phyloP scores from a whole-genome alignment of 2,797 vertebrate genomes.

The Glyptemys insculpta region DNA sequence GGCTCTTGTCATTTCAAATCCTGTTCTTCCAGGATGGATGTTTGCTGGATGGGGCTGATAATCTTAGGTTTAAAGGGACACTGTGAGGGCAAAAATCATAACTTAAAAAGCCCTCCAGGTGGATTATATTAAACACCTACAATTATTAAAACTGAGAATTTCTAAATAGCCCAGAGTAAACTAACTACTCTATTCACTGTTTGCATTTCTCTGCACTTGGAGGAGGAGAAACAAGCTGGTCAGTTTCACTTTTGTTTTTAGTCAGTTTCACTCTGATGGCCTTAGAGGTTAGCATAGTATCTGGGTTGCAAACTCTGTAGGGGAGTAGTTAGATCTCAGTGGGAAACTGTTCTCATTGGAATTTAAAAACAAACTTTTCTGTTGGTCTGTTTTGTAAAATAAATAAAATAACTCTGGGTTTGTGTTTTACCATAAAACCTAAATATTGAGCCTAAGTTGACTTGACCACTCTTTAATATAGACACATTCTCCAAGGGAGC shows the following conservation, averaged over 20 bases:
- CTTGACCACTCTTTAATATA: not conserved
- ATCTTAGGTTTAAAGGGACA: not conserved
- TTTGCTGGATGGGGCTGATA: not conserved
- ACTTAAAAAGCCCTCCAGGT: not conserved
- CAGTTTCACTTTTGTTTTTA: not conserved
- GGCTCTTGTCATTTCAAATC: not conserved
- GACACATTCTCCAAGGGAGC: not conserved
- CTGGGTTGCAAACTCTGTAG: not conserved
- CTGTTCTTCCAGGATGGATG: not conserved
- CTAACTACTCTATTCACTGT: not conserved
- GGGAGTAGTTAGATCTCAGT: not conserved
- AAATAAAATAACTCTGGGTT: not conserved
- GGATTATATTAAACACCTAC: not conserved
- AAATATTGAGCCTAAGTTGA: not conserved
- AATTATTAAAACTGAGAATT: not conserved
- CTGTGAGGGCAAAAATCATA: conserved; percentile 16
- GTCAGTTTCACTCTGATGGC: not conserved
- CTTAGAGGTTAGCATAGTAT: not conserved
- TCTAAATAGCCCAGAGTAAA: not conserved
- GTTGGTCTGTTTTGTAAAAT: not conserved
- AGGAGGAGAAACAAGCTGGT: not conserved
- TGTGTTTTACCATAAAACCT: not conserved
- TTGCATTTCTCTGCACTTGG: not conserved
- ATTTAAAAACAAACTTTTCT: not conserved
- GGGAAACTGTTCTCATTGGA: not conserved